Conservation (phyloP, 2,797 vertebrate species). For the Sebastes reedi region DNA sequence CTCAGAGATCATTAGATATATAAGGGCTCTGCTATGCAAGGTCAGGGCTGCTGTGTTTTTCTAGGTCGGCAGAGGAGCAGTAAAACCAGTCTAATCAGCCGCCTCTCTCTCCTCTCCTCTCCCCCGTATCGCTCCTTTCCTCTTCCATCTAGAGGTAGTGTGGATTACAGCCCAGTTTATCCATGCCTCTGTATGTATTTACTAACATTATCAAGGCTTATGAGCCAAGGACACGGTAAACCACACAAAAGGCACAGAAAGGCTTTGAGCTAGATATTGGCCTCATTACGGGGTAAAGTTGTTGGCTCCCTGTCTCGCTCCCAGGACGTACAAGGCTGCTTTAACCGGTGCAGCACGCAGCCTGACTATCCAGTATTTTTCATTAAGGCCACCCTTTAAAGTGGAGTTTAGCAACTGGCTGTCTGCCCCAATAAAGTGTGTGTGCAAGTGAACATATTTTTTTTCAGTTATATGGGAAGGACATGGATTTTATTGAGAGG, state of each 20-base stretch:
- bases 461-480: conserved; percentile 6
- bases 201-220: conserved; percentile 73
- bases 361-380: conserved; percentile 55
- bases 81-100: conserved; percentile 78
- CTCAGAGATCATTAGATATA: conserved; percentile 85
- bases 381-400: conserved; percentile 66
- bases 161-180: conserved; percentile 73
- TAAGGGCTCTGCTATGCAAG: conserved; percentile 79
- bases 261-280: conserved; percentile 67
- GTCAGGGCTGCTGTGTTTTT: conserved; percentile 80
- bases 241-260: conserved; percentile 57
- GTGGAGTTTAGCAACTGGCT: conserved; percentile 57
- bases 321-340: conserved; percentile 52
- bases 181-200: conserved; percentile 67
- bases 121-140: conserved; percentile 35
- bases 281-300: conserved; percentile 72
- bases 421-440: conserved; percentile 33
- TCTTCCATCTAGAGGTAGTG: conserved; percentile 54
- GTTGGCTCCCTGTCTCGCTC: conserved; percentile 50
- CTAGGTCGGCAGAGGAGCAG: conserved; percentile 72
- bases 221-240: conserved; percentile 70
- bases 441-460: not conserved
- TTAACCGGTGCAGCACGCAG: conserved; percentile 73
- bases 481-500: conserved; percentile 23
- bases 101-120: conserved; percentile 49